Evolutionary conservation across 2,888 invertebrate species (phyloP).

Genomic region (Brenthis ino): DNA sequence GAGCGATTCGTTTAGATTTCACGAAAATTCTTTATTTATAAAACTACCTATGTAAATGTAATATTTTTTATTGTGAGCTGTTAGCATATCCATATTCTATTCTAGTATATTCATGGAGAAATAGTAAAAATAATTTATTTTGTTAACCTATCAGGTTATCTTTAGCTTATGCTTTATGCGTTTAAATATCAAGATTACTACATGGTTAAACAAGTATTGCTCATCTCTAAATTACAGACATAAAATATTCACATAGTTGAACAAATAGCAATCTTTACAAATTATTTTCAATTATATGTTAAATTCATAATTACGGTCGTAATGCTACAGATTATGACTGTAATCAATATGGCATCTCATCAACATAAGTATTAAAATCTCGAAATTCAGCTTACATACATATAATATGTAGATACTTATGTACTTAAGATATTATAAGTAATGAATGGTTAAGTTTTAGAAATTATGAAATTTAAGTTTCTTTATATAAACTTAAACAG

Average conservation of each 20-base stretch:
- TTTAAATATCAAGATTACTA: conserved; percentile 24
- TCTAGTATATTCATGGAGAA: conserved; percentile 1
- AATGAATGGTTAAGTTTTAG: conserved; percentile 16
- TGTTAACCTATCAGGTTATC: conserved; percentile 18
- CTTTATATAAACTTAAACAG: not conserved
- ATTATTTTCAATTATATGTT: conserved; percentile 59
- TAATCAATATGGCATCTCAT: conserved; percentile 1
- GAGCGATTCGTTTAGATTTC: too few relatives aligned
- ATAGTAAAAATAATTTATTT: conserved; percentile 19
- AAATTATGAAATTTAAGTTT: conserved; percentile 15
- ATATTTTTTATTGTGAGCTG: too few relatives aligned
- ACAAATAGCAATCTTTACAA: conserved; percentile 48
- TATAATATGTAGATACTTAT: too few relatives aligned
- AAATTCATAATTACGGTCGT: conserved; percentile 59
- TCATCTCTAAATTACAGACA: conserved; percentile 20
- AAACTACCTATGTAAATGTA: too few relatives aligned
- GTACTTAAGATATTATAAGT: conserved; percentile 19
- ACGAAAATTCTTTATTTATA: too few relatives aligned
- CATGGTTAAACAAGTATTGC: conserved; percentile 22
- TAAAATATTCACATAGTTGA: conserved; percentile 34
- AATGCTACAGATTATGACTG: not conserved
- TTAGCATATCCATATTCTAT: too few relatives aligned
- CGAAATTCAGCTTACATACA: conserved; percentile 1
- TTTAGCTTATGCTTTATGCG: conserved; percentile 17
- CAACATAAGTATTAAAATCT: not conserved